Conservation (phyloP, 92 coral and sea anemone species). For the Meandrina meandrites region DNA sequence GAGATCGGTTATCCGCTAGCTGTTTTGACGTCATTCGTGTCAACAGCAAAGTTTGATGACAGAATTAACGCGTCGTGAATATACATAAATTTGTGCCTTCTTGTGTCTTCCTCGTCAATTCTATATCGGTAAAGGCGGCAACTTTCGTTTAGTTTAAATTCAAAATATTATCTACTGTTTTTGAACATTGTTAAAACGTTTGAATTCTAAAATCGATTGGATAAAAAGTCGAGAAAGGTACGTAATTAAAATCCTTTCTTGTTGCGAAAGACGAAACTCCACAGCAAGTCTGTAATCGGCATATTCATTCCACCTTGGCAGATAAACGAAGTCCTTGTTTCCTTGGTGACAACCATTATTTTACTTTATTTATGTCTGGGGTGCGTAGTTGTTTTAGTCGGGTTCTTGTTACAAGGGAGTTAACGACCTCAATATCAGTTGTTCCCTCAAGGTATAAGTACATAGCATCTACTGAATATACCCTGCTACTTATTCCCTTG, state of each 20-base stretch:
- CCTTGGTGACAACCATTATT: not conserved
- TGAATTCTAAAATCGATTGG: not conserved
- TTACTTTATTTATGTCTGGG: not conserved
- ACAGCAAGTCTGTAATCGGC: not conserved
- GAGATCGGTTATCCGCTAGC: conserved; percentile 7
- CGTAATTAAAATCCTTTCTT: not conserved
- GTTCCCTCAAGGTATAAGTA: not conserved
- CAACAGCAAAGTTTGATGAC: conserved; percentile 1
- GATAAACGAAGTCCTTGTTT: not conserved
- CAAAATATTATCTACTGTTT: not conserved
- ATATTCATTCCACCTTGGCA: not conserved
- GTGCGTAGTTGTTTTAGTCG: not conserved
- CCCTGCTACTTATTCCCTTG: not conserved
- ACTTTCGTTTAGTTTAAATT: not conserved
- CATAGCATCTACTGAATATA: not conserved
- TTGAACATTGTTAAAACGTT: not conserved
- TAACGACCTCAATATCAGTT: not conserved
- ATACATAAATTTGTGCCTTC: not conserved
- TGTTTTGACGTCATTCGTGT: conserved; percentile 18
- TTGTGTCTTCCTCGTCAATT: not conserved
- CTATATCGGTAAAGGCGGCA: not conserved
- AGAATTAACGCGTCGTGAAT: not conserved
- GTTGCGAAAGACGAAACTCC: not conserved
- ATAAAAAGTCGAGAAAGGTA: not conserved
- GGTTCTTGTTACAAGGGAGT: not conserved